phyloP scores from a whole-genome alignment of 1,140 invertebrate species.

The Drosophila bifasciata region DNA sequence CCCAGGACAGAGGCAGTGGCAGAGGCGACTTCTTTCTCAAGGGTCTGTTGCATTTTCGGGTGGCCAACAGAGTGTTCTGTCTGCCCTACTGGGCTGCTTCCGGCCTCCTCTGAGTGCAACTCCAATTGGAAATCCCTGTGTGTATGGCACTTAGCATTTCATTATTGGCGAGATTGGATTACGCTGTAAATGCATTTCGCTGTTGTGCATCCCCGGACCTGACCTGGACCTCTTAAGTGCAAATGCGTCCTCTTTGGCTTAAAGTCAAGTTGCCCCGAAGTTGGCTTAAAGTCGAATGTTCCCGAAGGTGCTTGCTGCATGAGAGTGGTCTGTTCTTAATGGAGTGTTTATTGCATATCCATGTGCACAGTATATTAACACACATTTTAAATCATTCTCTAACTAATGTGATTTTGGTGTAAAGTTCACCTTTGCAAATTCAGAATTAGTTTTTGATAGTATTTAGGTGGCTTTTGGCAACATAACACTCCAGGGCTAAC shows the following conservation, averaged over 20 bases:
- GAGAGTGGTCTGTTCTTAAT: too few species aligned
- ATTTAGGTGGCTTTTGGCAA: background rate
- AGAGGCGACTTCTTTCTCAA: background rate
- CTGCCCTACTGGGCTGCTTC: conserved; percentile 36
- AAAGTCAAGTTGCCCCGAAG: too few species aligned
- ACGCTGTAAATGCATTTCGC: conserved; percentile 63
- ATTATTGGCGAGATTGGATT: conserved; percentile 61
- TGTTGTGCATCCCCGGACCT: conserved; percentile 31
- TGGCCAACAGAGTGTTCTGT: conserved; percentile 30
- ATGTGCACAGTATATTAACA: too few species aligned
- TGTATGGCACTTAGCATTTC: conserved; percentile 59
- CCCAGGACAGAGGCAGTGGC: conserved; percentile 23
- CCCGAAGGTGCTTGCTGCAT: too few species aligned
- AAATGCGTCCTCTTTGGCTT: conserved; percentile 26
- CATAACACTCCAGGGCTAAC: too few species aligned
- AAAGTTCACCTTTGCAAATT: too few species aligned
- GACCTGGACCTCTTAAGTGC: background rate
- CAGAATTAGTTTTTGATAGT: too few species aligned
- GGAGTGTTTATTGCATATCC: too few species aligned
- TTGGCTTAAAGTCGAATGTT: conserved; percentile 14
- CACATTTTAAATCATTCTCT: too few species aligned
- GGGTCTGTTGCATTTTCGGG: conserved; percentile 53
- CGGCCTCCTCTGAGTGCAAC: conserved; percentile 15
- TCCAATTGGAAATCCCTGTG: conserved; percentile 10
- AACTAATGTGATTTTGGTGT: too few species aligned